Percentiles rank a stretch among this genome's conserved stretches.
These are phyloP conservation scores for Malacoctenus gilli DNA, from an alignment of 2,797 vertebrate genomes.

Conservation along the genomic window DNA sequence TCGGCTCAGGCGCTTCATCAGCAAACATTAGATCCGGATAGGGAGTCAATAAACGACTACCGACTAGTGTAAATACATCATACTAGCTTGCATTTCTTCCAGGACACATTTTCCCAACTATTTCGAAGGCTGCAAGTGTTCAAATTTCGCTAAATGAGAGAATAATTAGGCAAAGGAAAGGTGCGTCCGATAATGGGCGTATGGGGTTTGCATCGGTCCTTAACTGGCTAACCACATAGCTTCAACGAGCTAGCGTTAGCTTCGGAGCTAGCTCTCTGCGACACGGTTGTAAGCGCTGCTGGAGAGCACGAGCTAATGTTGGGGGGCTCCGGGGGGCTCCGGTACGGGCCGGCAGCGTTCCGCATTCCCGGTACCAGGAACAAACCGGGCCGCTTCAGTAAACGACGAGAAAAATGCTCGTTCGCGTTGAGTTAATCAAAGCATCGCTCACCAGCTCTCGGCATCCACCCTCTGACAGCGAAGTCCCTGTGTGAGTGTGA, in stretches of 20 bases:
- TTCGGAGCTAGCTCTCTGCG: constrained; percentile 76
- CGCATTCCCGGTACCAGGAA: not conserved
- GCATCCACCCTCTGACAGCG: constrained; percentile 86
- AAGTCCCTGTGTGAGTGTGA: constrained; percentile 71
- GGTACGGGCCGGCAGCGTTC: too few species aligned
- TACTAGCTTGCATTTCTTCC: rapidly evolving
- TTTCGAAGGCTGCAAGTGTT: rapidly evolving
- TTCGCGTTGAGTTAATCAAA: constrained; percentile 58
- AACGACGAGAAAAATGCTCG: constrained; percentile 26
- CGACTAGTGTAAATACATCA: not conserved
- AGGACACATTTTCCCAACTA: rapidly evolving
- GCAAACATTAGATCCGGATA: constrained; percentile 18
- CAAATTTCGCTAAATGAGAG: rapidly evolving
- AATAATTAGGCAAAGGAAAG: not conserved
- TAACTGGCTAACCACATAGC: constrained; percentile 62
- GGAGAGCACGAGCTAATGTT: constrained; percentile 8
- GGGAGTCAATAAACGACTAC: not conserved
- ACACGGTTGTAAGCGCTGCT: constrained; percentile 65
- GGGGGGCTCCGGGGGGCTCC: too few species aligned
- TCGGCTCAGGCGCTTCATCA: constrained; percentile 40
- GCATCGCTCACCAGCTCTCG: constrained; percentile 82
- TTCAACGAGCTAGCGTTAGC: constrained; percentile 68
- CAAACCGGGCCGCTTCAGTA: not conserved
- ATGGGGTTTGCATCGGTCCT: constrained; percentile 29
- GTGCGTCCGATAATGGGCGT: constrained; percentile 63